phyloP scores from a whole-genome alignment of 2,797 vertebrate species.

The Sciurus vulgaris region DNA sequence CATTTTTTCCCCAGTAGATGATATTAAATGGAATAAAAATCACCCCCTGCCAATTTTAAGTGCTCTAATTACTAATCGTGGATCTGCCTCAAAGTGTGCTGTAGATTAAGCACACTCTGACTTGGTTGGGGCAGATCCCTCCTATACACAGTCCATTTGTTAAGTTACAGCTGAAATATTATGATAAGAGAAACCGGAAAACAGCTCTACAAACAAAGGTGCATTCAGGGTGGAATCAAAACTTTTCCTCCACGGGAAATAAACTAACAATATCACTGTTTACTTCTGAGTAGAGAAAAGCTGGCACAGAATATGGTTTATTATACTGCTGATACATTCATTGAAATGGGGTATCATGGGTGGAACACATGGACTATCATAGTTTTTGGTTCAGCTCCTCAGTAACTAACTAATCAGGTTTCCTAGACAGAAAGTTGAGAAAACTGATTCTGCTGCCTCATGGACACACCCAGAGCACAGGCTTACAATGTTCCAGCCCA shows the following conservation, averaged over 20 bases:
- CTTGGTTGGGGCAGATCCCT: slow-evolving; percentile 36
- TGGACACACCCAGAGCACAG: not conserved
- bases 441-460: slow-evolving; percentile 47
- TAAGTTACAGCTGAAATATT: slow-evolving; percentile 82
- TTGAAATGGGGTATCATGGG: not conserved
- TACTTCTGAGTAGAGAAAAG: slow-evolving; percentile 64
- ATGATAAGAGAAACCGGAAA: slow-evolving; percentile 87
- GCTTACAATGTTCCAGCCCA: not conserved
- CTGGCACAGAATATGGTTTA: not conserved
- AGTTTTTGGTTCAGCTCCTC: slow-evolving; percentile 41
- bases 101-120: slow-evolving; percentile 42
- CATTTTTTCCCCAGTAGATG: not conserved
- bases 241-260: slow-evolving; percentile 79
- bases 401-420: slow-evolving; percentile 36
- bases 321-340: not conserved
- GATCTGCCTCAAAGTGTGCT: slow-evolving; percentile 54
- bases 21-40: slow-evolving; percentile 43
- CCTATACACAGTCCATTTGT: slow-evolving; percentile 52
- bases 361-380: not conserved
- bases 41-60: slow-evolving; percentile 21
- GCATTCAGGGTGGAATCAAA: slow-evolving; percentile 77
- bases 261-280: slow-evolving; percentile 72
- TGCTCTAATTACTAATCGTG: slow-evolving; percentile 22
- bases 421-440: slow-evolving; percentile 63
- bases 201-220: slow-evolving; percentile 82